Percentiles rank a stretch among this genome's conserved stretches.
phyloP scores from a whole-genome alignment of 2,797 vertebrate genomes.

The Petrocephalus schoutedeni region DNA sequence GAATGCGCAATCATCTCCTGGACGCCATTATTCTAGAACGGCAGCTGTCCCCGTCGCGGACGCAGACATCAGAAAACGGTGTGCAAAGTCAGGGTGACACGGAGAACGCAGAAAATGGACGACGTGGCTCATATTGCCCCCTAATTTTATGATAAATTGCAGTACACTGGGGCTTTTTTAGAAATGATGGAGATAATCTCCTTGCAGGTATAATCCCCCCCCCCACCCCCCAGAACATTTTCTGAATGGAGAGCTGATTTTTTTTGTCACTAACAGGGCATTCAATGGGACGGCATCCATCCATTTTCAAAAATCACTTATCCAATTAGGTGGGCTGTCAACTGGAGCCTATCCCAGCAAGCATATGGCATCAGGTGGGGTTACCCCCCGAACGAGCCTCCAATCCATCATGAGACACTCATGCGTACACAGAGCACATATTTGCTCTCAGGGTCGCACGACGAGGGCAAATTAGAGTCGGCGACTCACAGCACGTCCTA shows the following conservation, averaged over 20 bases:
- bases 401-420: not conserved
- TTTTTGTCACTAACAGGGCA: not conserved
- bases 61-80: not conserved
- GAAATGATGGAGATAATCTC: not conserved
- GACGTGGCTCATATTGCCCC: not conserved
- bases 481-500: not conserved
- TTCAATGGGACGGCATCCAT: not conserved
- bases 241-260: not conserved
- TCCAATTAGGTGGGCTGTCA: constrained; percentile 4
- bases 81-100: not conserved
- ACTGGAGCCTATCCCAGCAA: not conserved
- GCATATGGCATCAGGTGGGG: not conserved
- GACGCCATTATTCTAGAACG: constrained; percentile 5
- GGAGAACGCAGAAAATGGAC: not conserved
- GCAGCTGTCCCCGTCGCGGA: not conserved
- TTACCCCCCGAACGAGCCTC: not conserved
- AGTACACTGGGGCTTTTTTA: not conserved
- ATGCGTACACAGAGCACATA: not conserved
- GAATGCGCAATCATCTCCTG: constrained; percentile 6
- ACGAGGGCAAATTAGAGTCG: not conserved
- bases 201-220: not conserved
- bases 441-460: not conserved
- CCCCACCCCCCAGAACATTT: not conserved
- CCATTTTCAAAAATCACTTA: constrained; percentile 1
- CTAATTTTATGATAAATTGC: not conserved